Conservation (phyloP, 2,797 vertebrate genomes). For the Betta splendens region DNA sequence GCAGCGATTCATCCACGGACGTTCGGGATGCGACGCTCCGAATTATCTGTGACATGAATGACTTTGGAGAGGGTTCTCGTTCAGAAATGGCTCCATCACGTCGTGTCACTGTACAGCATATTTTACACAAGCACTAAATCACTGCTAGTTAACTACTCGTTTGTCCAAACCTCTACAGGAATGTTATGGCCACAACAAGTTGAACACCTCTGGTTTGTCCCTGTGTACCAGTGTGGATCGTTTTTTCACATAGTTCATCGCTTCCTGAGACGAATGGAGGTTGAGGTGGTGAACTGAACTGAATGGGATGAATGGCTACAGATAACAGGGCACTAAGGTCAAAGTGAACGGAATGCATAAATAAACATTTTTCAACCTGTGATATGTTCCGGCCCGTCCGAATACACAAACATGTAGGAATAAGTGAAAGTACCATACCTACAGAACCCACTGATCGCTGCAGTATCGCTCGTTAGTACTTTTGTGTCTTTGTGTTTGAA, state of each 20-base stretch:
- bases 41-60: conserved; percentile 22
- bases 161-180: conserved; percentile 51
- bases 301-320: conserved; percentile 66
- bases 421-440: conserved; percentile 62
- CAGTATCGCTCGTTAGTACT: conserved; percentile 54
- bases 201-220: conserved; percentile 41
- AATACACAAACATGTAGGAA: conserved; percentile 58
- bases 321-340: conserved; percentile 76
- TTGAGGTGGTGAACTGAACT: conserved; percentile 64
- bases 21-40: conserved; percentile 33
- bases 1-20: conserved; percentile 69
- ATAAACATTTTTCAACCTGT: conserved; percentile 66
- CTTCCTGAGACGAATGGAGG: conserved; percentile 79
- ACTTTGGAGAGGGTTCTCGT: conserved; percentile 31
- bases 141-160: conserved; percentile 38
- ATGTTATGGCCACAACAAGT: conserved; percentile 44
- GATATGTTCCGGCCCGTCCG: conserved; percentile 61
- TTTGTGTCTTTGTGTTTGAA: conserved; percentile 59
- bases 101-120: conserved; percentile 56
- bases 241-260: conserved; percentile 58
- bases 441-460: conserved; percentile 67
- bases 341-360: conserved; percentile 77
- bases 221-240: conserved; percentile 28
- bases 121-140: conserved; percentile 53
- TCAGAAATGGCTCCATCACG: conserved; percentile 45